phyloP scores from a whole-genome alignment of 2,113 vertebrate species.

The Scomber japonicus region DNA sequence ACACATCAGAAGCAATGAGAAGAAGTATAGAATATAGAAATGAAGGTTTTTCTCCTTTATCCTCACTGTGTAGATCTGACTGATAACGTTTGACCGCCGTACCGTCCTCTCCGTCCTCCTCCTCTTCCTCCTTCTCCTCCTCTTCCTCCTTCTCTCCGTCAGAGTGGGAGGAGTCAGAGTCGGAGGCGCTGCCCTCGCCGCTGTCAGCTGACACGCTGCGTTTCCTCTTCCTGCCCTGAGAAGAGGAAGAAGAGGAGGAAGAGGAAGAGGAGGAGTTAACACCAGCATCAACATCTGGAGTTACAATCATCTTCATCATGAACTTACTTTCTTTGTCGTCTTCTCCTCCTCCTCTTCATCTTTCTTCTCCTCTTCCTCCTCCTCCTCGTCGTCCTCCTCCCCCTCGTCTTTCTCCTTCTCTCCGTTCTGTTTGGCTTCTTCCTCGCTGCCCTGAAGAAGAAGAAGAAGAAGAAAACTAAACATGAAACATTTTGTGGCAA shows the following conservation, averaged over 20 bases:
- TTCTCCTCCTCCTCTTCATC: conserved; percentile 59
- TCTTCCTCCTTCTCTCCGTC: conserved; percentile 74
- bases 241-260: conserved; percentile 13
- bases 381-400: conserved; percentile 56
- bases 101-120: conserved; percentile 48
- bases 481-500: no score
- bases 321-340: conserved; percentile 72
- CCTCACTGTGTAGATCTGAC: no score
- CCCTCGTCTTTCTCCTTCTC: conserved; percentile 70
- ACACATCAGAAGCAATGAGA: background rate
- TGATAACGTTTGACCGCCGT: background rate
- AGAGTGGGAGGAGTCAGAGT: conserved; percentile 85
- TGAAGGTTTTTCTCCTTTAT: no score
- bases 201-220: conserved; percentile 84
- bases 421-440: conserved; percentile 46
- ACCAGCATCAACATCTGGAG: background rate
- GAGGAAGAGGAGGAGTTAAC: background rate
- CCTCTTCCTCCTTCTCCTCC: conserved; percentile 74
- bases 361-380: conserved; percentile 58
- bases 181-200: conserved; percentile 81
- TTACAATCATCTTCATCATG: no score
- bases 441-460: conserved; percentile 9
- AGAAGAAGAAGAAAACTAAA: background rate
- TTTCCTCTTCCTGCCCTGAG: conserved; percentile 88
- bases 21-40: no score